Base-by-base conservation (phyloP, 2,113 vertebrate genomes). In the Trichomycterus rosablanca region DNA sequence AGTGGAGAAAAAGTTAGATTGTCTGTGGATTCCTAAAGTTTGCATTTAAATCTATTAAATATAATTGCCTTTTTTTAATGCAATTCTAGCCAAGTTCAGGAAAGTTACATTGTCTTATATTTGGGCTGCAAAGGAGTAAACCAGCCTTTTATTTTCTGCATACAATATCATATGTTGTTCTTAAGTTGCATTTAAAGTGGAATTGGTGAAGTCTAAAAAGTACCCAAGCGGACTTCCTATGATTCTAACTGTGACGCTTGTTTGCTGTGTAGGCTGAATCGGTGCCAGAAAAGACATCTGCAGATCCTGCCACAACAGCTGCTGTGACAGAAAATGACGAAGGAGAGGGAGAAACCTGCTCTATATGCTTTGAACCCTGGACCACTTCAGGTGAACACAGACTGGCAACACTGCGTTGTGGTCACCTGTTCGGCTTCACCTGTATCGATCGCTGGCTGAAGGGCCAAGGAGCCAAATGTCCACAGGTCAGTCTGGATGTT, bases 361-460 rank as follows among this genome's bases (percentile, higher is more conserved):
- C 90, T 2, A 95, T 99, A 76, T 99, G 96, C 77, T 92, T 98
- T 5, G 96, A 99, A 71, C 83, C 84, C 1, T 99, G 94, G 93
- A 97, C 95, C 20, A 90, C 87, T 0, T 89, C 91, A 1, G 96
- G 96, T 3, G 86, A 88, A 0, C 96, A 99, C 78, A 84, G 95
- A 0, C 87, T 95, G 11, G 89, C 91, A 0, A 85, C 96, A 0
- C 73, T 99, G 76, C 92, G 91, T 1, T 99, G 96, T 7, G 96
- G 96, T 0, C 96, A 99, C 68, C 89, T 98, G 0, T 99, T 99
- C 28, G 96, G 96, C 28, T 91, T 83, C 74, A 87, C 76, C 0
- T 99, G 96, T 80, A 98, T 99, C 16, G 84, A 89, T 1, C 90
- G 83, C 52, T 99, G 96, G 96, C 86, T 99, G 43, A 91, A 68